Evolutionary conservation across 53 echinoderm and acorn worm species (phyloP), one percentile per base, ranked within the genome.

Genomic region (Zoroaster sp.): DNA sequence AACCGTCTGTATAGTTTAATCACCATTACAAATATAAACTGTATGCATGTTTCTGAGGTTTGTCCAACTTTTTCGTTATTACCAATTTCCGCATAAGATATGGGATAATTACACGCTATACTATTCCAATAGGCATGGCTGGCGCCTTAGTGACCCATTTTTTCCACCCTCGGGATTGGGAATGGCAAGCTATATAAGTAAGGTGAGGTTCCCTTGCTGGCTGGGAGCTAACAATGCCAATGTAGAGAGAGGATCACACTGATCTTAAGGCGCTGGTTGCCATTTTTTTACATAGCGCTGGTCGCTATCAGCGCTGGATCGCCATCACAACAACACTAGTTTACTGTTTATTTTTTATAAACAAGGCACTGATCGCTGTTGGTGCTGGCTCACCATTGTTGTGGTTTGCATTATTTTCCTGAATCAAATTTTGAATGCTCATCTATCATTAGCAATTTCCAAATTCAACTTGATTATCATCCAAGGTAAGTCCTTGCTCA

Each of bases 341-440:
- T 28, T 28, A 1, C 21, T 59, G 28, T 59, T 59, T n/a, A n/a
- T n/a, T 59, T 59, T 59, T 59, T 59, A 59, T 9, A 59, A 59
- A 59, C 11, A 59, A 59, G 28, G 63, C 63, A 28, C 85, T 85
- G 85, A 70, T 51, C 85, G 85, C 85, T 71, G 41, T 42, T n/a
- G 85, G 85, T 47, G 85, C 85, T 71, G 85, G 85, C 69, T 85
- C 71, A 47, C 85, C 85, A 59, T 4, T 59, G 63, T 25, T n/a
- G n/a, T n/a, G n/a, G n/a, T n/a, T n/a, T n/a, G n/a, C n/a, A n/a
- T n/a, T 59, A 59, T 59, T 59, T 55, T 59, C 55, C 28, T 20
- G 28, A 59, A 59, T 28, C 25, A 25, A 25, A 59, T 59, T 59
- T 59, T 28, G 9, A 59, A 59, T 25, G 8, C 28, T 59, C 63